phyloP scores from a whole-genome alignment of 2,113 vertebrate species.

The Catharus fuscescens region DNA sequence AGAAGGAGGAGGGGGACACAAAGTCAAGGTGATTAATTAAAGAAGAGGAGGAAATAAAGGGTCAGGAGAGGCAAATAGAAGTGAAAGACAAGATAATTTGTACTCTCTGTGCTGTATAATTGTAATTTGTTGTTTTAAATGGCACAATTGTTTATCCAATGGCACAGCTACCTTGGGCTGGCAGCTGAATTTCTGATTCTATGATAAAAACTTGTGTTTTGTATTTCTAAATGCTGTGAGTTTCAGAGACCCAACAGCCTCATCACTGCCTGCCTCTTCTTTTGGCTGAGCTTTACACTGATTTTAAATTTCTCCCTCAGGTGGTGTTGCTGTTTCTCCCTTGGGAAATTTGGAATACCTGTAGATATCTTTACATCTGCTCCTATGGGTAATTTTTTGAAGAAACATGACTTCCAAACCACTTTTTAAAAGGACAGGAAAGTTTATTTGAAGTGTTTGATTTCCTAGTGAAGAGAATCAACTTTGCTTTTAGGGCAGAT shows the following conservation, averaged over 20 bases:
- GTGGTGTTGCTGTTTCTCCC: neutral
- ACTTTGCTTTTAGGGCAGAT: neutral
- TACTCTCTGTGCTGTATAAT: neutral
- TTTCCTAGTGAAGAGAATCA: neutral
- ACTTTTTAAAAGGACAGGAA: neutral
- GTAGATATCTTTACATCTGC: neutral
- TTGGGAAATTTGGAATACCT: neutral
- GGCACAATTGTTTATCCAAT: neutral
- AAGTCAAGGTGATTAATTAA: neutral
- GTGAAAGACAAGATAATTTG: neutral
- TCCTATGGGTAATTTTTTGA: neutral
- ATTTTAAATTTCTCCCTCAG: neutral
- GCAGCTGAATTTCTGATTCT: neutral
- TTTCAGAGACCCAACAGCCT: neutral
- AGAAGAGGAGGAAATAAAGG: neutral
- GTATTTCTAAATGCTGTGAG: neutral
- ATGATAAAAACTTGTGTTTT: neutral
- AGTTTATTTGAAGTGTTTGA: neutral
- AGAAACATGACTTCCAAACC: neutral
- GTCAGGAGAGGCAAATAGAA: neutral
- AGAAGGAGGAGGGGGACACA: neutral
- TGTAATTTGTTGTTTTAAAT: neutral
- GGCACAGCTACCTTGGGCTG: neutral
- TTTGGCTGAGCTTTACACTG: neutral
- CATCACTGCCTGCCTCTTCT: neutral